Percentiles rank a stretch among this genome's conserved stretches.
Evolutionary conservation across 1,140 invertebrate genomes (phyloP).

Genomic region (Octopus bimaculoides): DNA sequence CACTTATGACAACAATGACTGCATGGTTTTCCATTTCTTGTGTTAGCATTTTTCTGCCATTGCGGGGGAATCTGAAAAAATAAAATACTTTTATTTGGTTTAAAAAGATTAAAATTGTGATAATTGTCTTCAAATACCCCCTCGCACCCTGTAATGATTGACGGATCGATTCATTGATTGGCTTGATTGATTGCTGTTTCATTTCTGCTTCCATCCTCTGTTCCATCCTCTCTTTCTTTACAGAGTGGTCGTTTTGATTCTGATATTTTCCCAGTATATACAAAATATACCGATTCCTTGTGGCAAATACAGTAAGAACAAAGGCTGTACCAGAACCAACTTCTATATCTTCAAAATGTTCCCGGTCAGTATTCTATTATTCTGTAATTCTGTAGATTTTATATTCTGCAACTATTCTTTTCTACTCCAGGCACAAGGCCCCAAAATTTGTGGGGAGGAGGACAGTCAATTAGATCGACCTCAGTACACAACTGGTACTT

Average conservation of each 20-base stretch:
- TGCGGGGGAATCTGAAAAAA: too few relatives aligned
- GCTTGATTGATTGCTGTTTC: too few relatives aligned
- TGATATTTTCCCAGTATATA: conserved; percentile 81
- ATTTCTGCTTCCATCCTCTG: too few relatives aligned
- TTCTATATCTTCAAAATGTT: conserved; percentile 80
- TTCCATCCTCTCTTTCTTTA: too few relatives aligned
- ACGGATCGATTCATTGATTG: too few relatives aligned
- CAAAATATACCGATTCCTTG: conserved; percentile 69
- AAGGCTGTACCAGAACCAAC: conserved; percentile 58
- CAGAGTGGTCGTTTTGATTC: conserved; percentile 78
- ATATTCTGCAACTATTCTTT: background rate
- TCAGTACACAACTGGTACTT: background rate
- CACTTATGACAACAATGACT: too few relatives aligned
- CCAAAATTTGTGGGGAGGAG: background rate
- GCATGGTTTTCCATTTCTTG: too few relatives aligned
- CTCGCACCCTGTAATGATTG: too few relatives aligned
- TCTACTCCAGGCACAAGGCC: background rate
- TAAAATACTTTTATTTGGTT: too few relatives aligned
- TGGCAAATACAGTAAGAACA: conserved; percentile 62
- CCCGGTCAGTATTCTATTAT: conserved; percentile 65
- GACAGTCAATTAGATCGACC: background rate
- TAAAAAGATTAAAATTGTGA: too few relatives aligned
- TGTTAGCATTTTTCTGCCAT: too few relatives aligned
- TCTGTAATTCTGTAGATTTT: background rate
- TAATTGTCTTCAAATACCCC: too few relatives aligned